Conservation (phyloP, 2,888 invertebrate genomes). For the Hermaeophaga mercurialis region DNA sequence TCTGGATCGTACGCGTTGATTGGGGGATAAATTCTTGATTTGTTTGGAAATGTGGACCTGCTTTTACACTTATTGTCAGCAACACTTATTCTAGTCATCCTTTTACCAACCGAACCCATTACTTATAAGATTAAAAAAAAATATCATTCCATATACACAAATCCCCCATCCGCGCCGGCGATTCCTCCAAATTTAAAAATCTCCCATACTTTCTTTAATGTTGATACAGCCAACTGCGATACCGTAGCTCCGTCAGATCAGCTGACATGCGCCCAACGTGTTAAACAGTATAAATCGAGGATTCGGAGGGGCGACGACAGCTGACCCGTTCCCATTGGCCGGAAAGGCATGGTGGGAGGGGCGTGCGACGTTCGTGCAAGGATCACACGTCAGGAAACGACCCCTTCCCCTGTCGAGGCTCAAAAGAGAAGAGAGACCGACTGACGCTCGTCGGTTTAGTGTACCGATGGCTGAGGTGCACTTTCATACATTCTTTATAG, state of each 20-base stretch:
- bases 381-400: slow-evolving; percentile 17
- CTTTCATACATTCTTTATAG: too few relatives aligned
- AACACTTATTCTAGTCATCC: too few relatives aligned
- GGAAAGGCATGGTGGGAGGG: slow-evolving; percentile 22
- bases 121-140: too few relatives aligned
- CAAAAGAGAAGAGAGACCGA: background rate
- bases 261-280: slow-evolving; percentile 31
- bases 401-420: slow-evolving; percentile 2
- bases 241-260: slow-evolving; percentile 14
- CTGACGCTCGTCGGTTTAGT: background rate
- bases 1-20: too few relatives aligned
- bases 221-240: slow-evolving; percentile 5
- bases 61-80: too few relatives aligned
- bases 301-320: slow-evolving; percentile 32
- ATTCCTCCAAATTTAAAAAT: too few relatives aligned
- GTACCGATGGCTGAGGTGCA: too few relatives aligned
- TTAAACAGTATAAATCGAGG: slow-evolving; percentile 24
- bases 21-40: too few relatives aligned
- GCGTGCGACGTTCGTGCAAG: slow-evolving; percentile 23
- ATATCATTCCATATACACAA: too few relatives aligned
- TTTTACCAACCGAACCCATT: too few relatives aligned
- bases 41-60: too few relatives aligned
- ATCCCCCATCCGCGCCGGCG: too few relatives aligned
- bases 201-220: background rate
- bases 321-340: slow-evolving; percentile 30